phyloP scores from a whole-genome alignment of 2,797 vertebrate species.

The Parotocinclus haroldoi region DNA sequence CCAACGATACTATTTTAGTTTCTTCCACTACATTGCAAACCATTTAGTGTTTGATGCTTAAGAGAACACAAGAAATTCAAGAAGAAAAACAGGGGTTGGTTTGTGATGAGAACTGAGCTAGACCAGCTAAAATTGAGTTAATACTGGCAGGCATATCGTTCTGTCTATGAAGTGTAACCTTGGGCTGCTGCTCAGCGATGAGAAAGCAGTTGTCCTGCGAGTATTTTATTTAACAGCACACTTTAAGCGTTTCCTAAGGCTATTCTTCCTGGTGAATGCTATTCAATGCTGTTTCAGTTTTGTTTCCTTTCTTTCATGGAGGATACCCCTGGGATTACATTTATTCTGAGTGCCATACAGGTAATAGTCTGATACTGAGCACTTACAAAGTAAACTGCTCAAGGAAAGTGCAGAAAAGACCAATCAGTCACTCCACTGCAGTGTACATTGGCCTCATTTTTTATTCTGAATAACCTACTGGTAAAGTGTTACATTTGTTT shows the following conservation, averaged over 20 bases:
- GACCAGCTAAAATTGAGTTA: slow-evolving; percentile 8
- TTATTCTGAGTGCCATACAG: neutral
- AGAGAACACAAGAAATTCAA: too few relatives aligned
- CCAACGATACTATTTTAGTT: neutral
- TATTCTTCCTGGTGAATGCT: slow-evolving; percentile 4
- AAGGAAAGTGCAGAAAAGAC: too few relatives aligned
- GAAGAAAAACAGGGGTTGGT: too few relatives aligned
- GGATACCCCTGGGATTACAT: slow-evolving; percentile 5
- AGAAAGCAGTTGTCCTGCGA: slow-evolving; percentile 15
- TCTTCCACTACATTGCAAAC: neutral
- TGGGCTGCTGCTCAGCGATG: slow-evolving; percentile 1
- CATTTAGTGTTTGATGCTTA: neutral
- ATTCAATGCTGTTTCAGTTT: slow-evolving; percentile 12
- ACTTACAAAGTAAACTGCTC: too few relatives aligned
- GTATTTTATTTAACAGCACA: slow-evolving; percentile 29
- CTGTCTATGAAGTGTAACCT: slow-evolving; percentile 15
- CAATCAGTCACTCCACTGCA: too few relatives aligned
- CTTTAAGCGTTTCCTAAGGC: slow-evolving; percentile 5
- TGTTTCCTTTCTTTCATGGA: slow-evolving; percentile 1
- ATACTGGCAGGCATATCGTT: slow-evolving; percentile 3
- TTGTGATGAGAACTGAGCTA: too few relatives aligned
- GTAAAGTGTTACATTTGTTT: too few relatives aligned
- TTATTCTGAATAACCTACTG: too few relatives aligned
- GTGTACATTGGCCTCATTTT: too few relatives aligned
- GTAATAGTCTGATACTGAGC: slow-evolving; percentile 4